phyloP scores from a whole-genome alignment of 2,797 vertebrate species.

The Gymnocypris eckloni region DNA sequence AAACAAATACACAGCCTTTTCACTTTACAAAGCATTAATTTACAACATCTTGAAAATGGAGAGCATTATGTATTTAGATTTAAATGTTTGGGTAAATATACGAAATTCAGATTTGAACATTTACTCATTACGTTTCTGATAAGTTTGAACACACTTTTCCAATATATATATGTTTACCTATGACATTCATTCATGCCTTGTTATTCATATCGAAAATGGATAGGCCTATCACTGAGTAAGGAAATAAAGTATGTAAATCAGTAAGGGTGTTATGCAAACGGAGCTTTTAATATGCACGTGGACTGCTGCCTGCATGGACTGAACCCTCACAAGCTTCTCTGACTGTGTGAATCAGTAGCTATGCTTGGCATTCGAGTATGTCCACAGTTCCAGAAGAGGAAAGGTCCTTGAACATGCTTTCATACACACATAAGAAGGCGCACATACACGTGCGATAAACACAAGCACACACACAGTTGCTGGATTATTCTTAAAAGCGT shows the following conservation, averaged over 20 bases:
- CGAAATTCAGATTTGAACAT: background rate
- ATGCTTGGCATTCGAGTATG: constrained; percentile 65
- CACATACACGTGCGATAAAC: background rate
- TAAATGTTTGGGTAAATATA: background rate
- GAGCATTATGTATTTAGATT: no score
- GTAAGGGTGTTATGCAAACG: background rate
- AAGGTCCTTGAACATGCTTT: constrained; percentile 23
- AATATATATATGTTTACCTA: background rate
- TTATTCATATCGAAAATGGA: background rate
- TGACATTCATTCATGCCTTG: background rate
- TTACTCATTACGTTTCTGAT: background rate
- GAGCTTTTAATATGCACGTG: background rate
- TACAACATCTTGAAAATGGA: no score
- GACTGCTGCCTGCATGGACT: background rate
- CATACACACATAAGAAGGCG: constrained; percentile 2
- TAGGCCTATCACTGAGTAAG: background rate
- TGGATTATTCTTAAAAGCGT: constrained; percentile 64
- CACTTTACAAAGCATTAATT: background rate
- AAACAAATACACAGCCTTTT: background rate
- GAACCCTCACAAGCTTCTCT: constrained; percentile 15
- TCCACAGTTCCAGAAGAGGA: constrained; percentile 35
- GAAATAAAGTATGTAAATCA: constrained; percentile 29
- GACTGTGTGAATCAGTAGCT: constrained; percentile 54
- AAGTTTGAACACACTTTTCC: background rate
- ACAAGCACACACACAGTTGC: constrained; percentile 28